Evolutionary conservation across 2,113 vertebrate genomes (phyloP).

Genomic region (Naja naja): DNA sequence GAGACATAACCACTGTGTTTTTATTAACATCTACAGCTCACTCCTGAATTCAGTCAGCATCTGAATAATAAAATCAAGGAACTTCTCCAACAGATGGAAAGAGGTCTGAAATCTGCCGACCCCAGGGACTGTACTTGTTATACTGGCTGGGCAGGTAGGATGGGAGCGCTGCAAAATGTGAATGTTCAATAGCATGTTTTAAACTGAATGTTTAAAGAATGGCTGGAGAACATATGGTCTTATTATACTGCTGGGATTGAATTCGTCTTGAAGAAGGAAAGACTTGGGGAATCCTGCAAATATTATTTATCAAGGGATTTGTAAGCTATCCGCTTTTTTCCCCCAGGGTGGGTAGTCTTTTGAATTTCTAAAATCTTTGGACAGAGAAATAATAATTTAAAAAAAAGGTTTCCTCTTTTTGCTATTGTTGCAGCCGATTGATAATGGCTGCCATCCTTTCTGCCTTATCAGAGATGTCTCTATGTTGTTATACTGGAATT

Average conservation of each 20-base stretch:
- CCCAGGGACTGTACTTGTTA: conserved; percentile 84
- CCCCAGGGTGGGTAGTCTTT: neutral
- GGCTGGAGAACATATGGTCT: neutral
- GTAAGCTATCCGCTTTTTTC: neutral
- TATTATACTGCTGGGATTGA: neutral
- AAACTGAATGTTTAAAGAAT: neutral
- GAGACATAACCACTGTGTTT: neutral
- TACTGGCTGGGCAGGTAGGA: conserved; percentile 91
- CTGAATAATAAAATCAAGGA: conserved; percentile 83
- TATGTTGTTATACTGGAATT: neutral
- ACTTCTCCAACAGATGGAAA: conserved; percentile 87
- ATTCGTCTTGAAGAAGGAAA: neutral
- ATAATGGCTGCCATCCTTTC: neutral
- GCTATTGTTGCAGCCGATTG: neutral
- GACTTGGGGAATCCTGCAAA: neutral
- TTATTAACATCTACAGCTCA: conserved; percentile 73
- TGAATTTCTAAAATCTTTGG: neutral
- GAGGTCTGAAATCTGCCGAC: conserved; percentile 85
- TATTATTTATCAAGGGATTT: neutral
- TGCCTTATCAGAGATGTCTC: neutral
- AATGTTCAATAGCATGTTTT: neutral
- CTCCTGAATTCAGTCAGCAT: conserved; percentile 79
- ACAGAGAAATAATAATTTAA: neutral
- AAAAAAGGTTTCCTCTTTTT: neutral
- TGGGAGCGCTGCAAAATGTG: neutral